Evolutionary conservation across 64 coral and sea anemone species (phyloP), one percentile per base, ranked within the genome.

Genomic region (Cladopsammia gracilis): DNA sequence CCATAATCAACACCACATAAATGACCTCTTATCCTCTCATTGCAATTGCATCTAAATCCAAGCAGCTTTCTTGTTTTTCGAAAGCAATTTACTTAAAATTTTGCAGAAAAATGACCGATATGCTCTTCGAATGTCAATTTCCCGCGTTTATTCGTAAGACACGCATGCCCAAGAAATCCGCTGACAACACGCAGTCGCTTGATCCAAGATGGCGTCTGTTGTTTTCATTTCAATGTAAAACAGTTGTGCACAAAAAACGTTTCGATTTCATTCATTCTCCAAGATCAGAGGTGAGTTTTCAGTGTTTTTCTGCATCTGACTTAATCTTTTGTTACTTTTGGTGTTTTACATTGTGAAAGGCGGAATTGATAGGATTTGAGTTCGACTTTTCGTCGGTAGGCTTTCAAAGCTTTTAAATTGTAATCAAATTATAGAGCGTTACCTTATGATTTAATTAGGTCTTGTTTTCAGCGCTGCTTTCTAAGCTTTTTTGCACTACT

Each of bases 121-220:
- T 20, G 47, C 45, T 14, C 42, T 19, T 49, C 12, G 19, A 52
- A 0, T n/a, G 13, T 52, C 15, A n/a, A 10, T 23, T 66, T 84
- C 80, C 61, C 80, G 80, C 80, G 18, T 84, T 84, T 84, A 9
- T 67, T 84, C 18, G 10, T 5, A 12, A 13, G 7, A 0, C 9
- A 68, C 45, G 62, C 62, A 84, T 84, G 80, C 60, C 10, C 80
- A 3, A 62, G 34, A 46, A 11, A 7, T 19, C 78, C 78, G 78
- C 78, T 82, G 78, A 44, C 0, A 47, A 19, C 22, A 23, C n/a
- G 78, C 78, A 7, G 78, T 9, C 78, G 18, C 19, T 1, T 2
- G 3, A 64, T 82, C 57, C 26, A 64, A 48, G 12, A 82, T 64
- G 58, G 78, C 78, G 78, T 82, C 59, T 34, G 7, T 72, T 44